Evolutionary conservation across 2,888 invertebrate species (phyloP), one percentile per base, ranked within the genome.

Genomic region (Merodon equestris): DNA sequence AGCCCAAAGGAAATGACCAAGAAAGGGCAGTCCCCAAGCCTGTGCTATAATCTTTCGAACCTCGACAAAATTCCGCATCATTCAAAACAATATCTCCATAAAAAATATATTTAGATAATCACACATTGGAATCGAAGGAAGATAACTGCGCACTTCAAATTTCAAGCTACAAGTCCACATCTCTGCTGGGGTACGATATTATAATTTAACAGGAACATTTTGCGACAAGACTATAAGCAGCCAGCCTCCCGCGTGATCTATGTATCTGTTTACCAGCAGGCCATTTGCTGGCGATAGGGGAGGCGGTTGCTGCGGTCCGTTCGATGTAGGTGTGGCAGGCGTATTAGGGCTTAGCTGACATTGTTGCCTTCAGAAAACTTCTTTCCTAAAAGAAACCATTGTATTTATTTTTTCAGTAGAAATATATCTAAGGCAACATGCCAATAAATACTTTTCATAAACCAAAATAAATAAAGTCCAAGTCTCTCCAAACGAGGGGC

Each of bases 181-280:
- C 10, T 9, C 27, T 27, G 27, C 27, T 27, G 27, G 3, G 27
- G 27, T 27, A 27, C 27, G 58, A 71, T 66, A 74, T 64, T 81
- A 81, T 64, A 81, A 70, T 70, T 75, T 81, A 81, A 71, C 81
- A 81, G 81, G 81, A 81, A 81, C 81, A 53, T 53, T 27, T 75
- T 79, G 79, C 79, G 68, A 73, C 68, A 74, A 38, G 50, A 66
- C 44, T 34, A 40, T 44, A 45, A 60, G 27, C 7, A 27, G 2
- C 27, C 7, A 4, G 27, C 27, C 27, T 27, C 27, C 66, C 51
- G 54, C 50, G 40, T 15, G 45, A 47, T 85, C 85, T 88, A n/a
- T n/a, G n/a, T n/a, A 88, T 85, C 88, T 87, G 83, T 88, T 88
- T 40, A 88, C 83, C 5, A 88, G 84, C 67, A 88, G 83, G 34